Conservation (phyloP, 2,113 vertebrate species). For the Alaudala cheleensis region DNA sequence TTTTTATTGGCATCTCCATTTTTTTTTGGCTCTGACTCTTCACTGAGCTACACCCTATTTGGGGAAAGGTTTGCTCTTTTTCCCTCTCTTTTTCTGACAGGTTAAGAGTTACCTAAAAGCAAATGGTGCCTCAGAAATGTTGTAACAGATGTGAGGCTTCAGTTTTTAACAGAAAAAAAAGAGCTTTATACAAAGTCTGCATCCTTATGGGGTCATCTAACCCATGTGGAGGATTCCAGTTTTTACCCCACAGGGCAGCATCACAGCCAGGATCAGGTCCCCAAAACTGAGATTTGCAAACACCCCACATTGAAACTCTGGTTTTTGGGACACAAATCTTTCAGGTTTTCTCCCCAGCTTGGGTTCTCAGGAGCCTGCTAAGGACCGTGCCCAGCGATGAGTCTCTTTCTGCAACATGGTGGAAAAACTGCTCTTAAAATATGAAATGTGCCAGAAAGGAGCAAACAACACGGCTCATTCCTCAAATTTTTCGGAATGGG, state of each 20-base stretch:
- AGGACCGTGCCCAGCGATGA: not conserved
- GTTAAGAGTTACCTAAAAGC: not conserved
- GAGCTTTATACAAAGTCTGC: not conserved
- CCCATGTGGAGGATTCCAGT: fast-evolving
- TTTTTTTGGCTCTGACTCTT: not conserved
- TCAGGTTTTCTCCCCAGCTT: not conserved
- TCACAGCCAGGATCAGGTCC: not conserved
- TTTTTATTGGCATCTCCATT: not conserved
- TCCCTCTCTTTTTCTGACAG: not conserved
- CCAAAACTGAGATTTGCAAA: not conserved
- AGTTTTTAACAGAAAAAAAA: not conserved
- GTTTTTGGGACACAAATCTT: not conserved
- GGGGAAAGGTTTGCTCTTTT: not conserved
- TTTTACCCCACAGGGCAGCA: not conserved
- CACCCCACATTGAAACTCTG: fast-evolving
- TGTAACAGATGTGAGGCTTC: not conserved
- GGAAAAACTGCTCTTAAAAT: not conserved
- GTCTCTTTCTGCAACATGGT: not conserved
- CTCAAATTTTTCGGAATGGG: not conserved
- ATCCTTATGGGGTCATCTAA: not conserved
- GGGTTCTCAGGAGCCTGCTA: not conserved
- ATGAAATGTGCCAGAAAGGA: not conserved
- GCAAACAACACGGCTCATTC: not conserved
- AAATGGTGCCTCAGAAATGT: not conserved
- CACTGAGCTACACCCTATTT: not conserved